These are phyloP conservation scores for Dusona sp. DNA, from an alignment of 2,888 invertebrate species.

Conservation along the genomic window DNA sequence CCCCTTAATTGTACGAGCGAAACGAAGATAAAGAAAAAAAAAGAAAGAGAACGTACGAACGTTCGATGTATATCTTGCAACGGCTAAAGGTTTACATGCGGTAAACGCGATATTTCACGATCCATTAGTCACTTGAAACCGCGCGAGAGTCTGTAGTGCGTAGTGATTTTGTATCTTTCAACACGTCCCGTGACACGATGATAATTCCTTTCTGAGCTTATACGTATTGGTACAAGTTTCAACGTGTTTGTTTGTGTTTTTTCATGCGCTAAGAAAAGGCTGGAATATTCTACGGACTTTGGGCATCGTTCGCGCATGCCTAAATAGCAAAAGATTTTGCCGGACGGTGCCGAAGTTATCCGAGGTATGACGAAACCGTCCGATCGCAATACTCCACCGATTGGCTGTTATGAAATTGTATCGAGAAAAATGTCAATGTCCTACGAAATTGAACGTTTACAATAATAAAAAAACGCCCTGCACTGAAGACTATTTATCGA, in stretches of 20 bases:
- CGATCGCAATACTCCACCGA: slow-evolving; percentile 15
- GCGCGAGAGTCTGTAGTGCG: slow-evolving; percentile 65
- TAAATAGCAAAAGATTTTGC: not conserved
- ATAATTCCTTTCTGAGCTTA: slow-evolving; percentile 28
- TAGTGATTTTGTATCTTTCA: slow-evolving; percentile 38
- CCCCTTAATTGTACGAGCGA: slow-evolving; percentile 14
- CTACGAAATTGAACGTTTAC: not conserved
- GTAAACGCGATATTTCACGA: slow-evolving; percentile 45
- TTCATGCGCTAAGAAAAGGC: slow-evolving; percentile 10
- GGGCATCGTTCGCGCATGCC: slow-evolving; percentile 57
- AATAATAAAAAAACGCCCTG: not conserved
- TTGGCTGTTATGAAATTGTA: not conserved
- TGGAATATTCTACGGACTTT: slow-evolving; percentile 71
- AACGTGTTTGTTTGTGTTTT: slow-evolving; percentile 1
- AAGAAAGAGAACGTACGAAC: slow-evolving; percentile 13
- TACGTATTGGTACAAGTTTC: slow-evolving; percentile 6
- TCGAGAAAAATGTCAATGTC: not conserved
- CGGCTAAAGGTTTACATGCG: slow-evolving; percentile 62
- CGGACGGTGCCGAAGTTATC: slow-evolving; percentile 16
- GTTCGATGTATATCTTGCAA: slow-evolving; percentile 53
- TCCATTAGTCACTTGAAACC: slow-evolving; percentile 65
- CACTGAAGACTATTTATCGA: not conserved
- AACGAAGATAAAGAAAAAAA: slow-evolving; percentile 13
- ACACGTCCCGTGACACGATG: slow-evolving; percentile 41
- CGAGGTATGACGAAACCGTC: slow-evolving; percentile 28